Conservation (phyloP, 2,888 invertebrate genomes). For the Terebella lapidaria region DNA sequence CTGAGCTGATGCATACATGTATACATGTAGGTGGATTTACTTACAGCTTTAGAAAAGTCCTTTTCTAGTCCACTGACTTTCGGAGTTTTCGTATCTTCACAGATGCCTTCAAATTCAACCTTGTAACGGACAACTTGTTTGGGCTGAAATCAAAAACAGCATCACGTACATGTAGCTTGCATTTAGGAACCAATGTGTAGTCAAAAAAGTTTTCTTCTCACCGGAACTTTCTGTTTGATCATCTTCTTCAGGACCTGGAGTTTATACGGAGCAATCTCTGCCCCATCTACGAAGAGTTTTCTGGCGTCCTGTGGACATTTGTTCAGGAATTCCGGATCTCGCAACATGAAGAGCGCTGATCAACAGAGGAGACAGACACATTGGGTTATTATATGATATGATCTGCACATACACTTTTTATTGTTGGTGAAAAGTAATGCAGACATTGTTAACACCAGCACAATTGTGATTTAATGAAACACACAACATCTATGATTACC, state of each 20-base stretch:
- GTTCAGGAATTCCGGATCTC: neutral
- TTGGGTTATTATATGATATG: too few species aligned
- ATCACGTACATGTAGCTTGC: neutral
- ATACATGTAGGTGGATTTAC: slow-evolving; percentile 10
- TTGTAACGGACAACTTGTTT: slow-evolving; percentile 36
- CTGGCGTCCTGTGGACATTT: neutral
- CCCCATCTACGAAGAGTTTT: neutral
- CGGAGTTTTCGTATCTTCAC: slow-evolving; percentile 32
- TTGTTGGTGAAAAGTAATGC: too few species aligned
- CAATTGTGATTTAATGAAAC: too few species aligned
- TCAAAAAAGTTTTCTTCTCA: neutral
- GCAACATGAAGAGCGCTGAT: slow-evolving; percentile 1
- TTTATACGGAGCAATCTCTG: neutral
- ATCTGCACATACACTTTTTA: too few species aligned
- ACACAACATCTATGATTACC: too few species aligned
- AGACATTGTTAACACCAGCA: too few species aligned
- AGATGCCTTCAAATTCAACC: slow-evolving; percentile 35
- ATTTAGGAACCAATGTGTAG: too few species aligned
- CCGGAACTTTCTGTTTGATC: neutral
- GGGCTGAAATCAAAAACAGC: slow-evolving; percentile 28
- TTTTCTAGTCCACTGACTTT: slow-evolving; percentile 33
- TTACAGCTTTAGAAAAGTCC: slow-evolving; percentile 36
- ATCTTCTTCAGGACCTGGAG: neutral
- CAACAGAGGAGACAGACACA: too few species aligned
- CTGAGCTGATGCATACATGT: too few species aligned